phyloP scores from a whole-genome alignment of 2,113 vertebrate genomes.

The Etheostoma spectabile region DNA sequence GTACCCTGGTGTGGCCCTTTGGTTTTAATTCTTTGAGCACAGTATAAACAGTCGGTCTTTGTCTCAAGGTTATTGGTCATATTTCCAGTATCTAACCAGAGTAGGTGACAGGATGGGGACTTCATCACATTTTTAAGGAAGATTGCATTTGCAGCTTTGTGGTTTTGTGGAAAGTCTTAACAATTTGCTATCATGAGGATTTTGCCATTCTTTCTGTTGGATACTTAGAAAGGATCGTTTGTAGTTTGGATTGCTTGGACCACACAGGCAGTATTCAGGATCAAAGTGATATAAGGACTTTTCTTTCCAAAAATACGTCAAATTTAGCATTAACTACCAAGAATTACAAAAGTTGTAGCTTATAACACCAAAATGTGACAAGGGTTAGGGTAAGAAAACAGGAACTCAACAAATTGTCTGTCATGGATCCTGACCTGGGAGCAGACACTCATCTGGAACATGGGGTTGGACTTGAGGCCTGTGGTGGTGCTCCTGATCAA shows the following conservation, averaged over 20 bases:
- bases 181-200: not conserved
- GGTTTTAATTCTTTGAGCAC: not conserved
- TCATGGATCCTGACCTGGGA: constrained; percentile 38
- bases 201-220: not conserved
- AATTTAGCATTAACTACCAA: too few species aligned
- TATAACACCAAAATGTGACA: constrained; percentile 20
- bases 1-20: not conserved
- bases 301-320: not conserved
- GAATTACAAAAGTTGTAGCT: not conserved
- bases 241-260: not conserved
- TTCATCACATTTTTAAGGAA: not conserved
- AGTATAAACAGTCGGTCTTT: not conserved
- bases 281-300: not conserved
- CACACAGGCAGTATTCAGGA: not conserved
- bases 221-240: not conserved
- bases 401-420: not conserved
- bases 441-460: not conserved
- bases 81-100: not conserved
- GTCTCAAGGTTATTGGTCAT: not conserved
- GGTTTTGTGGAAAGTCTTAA: not conserved
- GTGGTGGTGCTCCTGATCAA: not conserved
- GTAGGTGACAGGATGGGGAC: too few species aligned
- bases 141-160: not conserved
- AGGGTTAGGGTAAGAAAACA: not conserved
- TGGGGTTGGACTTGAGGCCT: not conserved